Evolutionary conservation across 2,113 vertebrate species (phyloP).

Genomic region (Taurulus bubalis): DNA sequence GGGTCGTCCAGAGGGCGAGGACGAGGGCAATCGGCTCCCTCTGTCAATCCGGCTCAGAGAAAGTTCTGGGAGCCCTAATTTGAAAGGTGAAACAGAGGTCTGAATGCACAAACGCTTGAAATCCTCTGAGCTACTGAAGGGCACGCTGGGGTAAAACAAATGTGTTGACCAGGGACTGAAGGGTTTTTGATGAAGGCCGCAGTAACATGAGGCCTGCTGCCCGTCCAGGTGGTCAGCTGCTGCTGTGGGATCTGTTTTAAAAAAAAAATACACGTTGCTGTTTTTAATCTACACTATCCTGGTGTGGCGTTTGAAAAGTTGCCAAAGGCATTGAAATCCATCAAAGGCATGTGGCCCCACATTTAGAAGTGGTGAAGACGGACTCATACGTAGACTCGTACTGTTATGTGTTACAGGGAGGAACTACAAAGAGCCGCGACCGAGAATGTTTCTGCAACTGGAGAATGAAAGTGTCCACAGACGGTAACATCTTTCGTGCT

Average conservation of each 20-base stretch:
- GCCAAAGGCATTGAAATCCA: not conserved
- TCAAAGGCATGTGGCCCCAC: not conserved
- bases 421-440: not conserved
- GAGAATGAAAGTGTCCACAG: slow-evolving; percentile 14
- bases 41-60: slow-evolving; percentile 42
- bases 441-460: not conserved
- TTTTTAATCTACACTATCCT: slow-evolving; percentile 10
- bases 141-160: slow-evolving; percentile 60
- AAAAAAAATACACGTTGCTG: not conserved
- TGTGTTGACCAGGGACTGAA: slow-evolving; percentile 41
- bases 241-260: slow-evolving; percentile 57
- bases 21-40: slow-evolving; percentile 42
- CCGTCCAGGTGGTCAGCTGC: slow-evolving; percentile 64
- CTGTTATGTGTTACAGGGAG: slow-evolving; percentile 16
- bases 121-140: slow-evolving; percentile 53
- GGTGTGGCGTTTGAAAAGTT: not conserved
- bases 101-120: slow-evolving; percentile 60
- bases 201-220: slow-evolving; percentile 41
- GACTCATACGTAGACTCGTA: not conserved
- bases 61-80: slow-evolving; percentile 52
- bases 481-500: slow-evolving; percentile 38
- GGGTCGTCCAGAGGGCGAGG: slow-evolving; percentile 68
- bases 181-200: slow-evolving; percentile 63
- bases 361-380: not conserved
- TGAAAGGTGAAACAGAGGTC: slow-evolving; percentile 56